Evolutionary conservation across 2,113 vertebrate species (phyloP).

Genomic region (Toxotes jaculatrix): DNA sequence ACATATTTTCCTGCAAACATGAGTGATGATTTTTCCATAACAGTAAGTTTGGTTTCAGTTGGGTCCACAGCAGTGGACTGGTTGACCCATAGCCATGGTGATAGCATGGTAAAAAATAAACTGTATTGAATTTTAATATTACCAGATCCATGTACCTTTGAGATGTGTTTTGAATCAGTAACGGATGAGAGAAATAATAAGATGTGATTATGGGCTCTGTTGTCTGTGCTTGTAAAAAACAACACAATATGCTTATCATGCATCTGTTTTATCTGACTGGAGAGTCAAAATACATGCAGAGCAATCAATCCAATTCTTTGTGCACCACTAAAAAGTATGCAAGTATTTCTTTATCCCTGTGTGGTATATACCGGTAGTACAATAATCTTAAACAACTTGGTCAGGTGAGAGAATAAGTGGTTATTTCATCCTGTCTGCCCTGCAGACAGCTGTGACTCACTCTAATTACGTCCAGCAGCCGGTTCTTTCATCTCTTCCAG

Average conservation of each 20-base stretch:
- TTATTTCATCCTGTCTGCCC: slow-evolving; percentile 25
- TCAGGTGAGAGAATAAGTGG: slow-evolving; percentile 38
- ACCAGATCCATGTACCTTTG: not conserved
- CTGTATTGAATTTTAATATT: not conserved
- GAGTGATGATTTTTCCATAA: not conserved
- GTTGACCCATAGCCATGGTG: no score
- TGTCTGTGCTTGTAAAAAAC: not conserved
- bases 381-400: slow-evolving; percentile 13
- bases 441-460: slow-evolving; percentile 43
- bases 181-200: not conserved
- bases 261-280: no score
- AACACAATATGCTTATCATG: not conserved
- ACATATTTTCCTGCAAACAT: not conserved
- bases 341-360: no score
- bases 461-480: slow-evolving; percentile 33
- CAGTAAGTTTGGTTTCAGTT: not conserved
- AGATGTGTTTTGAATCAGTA: not conserved
- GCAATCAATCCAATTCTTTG: no score
- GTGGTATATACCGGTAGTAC: no score
- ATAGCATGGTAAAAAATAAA: not conserved
- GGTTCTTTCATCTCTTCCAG: slow-evolving; percentile 46
- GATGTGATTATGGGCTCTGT: not conserved
- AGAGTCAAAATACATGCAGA: no score
- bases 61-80: no score
- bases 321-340: no score